Base-by-base conservation (phyloP, 2,113 vertebrate genomes). In the Anguilla japonica region DNA sequence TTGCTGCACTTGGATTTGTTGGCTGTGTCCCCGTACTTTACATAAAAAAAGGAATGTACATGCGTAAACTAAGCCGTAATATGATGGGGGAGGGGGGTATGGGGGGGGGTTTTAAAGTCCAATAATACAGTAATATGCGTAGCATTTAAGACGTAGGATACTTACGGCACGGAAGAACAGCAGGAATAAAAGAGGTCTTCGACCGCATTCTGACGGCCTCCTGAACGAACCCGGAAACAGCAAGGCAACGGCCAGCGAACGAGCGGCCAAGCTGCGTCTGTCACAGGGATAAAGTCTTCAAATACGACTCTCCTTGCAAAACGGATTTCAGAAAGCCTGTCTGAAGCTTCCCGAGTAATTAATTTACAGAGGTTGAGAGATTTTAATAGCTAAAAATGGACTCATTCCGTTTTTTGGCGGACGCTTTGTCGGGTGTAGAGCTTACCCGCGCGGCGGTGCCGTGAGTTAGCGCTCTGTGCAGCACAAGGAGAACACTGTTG, bases 401-500 rank as follows among this genome's bases (percentile, higher is more conserved):
- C 43, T 6, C 56, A 67, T 67, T 63, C 41, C 2, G 22, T 60
- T 41, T 60, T 60, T 50, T 2, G 15, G 18, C 40, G n/a, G 78
- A 41, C 5, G 18, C 0, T 41, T 34, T 2, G 56, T 81, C 29
- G 34, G 39, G 15, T 46, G 5, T 85, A 0, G 18, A 67, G 88
- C 89, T n/a, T 90, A 91, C 90, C 89, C n/a, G 85, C 85, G 16
- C 50, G 81, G 43, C 26, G 20, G 14, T 79, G 53, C 50, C 46
- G 22, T 79, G 75, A 50, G 50, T 41, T 67, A 26, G 14, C 1
- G 20, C 83, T 82, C 67, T 80, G 87, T 87, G 56, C 82, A 41
- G 87, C 85, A 94, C 91, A 94, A 93, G 92, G 92, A 87, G 34
- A 80, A 14, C 78, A 86, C 90, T 94, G 92, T 94, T 85, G 60